A percentile compares a stretch with the other conserved stretches of the same genome.
These are phyloP conservation scores for Ammospiza maritima DNA, from an alignment of 2,797 vertebrate species.

Conservation along the genomic window DNA sequence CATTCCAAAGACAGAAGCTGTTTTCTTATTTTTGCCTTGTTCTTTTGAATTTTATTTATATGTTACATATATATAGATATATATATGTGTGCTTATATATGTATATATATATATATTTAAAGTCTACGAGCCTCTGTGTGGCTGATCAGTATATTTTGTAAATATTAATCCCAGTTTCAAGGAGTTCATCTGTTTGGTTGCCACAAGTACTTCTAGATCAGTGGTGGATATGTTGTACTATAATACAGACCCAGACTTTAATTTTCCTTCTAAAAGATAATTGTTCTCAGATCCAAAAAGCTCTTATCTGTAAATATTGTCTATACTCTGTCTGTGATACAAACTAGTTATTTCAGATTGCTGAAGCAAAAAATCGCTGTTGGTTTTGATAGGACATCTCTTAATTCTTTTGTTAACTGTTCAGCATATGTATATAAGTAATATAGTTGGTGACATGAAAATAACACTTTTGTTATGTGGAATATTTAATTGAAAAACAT, in stretches of 20 bases:
- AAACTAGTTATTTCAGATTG: conserved; percentile 58
- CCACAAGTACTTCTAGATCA: conserved; percentile 57
- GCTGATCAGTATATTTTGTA: conserved; percentile 78
- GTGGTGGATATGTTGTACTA: conserved; percentile 63
- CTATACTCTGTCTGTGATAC: conserved; percentile 67
- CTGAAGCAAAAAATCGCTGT: conserved; percentile 72
- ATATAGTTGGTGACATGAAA: conserved; percentile 78
- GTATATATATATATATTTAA: conserved; percentile 69
- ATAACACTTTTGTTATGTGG: conserved; percentile 88
- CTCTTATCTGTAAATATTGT: conserved; percentile 65
- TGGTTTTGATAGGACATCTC: conserved; percentile 74
- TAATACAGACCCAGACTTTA: conserved; percentile 60
- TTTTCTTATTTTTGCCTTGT: conserved; percentile 56
- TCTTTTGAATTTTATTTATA: conserved; percentile 74
- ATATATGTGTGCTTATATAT: conserved; percentile 54
- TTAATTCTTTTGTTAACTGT: conserved; percentile 73
- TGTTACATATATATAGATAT: conserved; percentile 73
- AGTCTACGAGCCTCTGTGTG: conserved; percentile 74
- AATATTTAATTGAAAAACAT: conserved; percentile 90
- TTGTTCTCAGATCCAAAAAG: conserved; percentile 53
- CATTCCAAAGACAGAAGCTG: conserved; percentile 78
- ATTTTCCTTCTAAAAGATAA: conserved; percentile 65
- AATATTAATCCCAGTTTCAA: conserved; percentile 68
- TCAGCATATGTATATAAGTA: conserved; percentile 82
- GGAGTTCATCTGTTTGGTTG: conserved; percentile 52